Evolutionary conservation across 2,113 vertebrate genomes (phyloP).

Genomic region (Elephas maximus): DNA sequence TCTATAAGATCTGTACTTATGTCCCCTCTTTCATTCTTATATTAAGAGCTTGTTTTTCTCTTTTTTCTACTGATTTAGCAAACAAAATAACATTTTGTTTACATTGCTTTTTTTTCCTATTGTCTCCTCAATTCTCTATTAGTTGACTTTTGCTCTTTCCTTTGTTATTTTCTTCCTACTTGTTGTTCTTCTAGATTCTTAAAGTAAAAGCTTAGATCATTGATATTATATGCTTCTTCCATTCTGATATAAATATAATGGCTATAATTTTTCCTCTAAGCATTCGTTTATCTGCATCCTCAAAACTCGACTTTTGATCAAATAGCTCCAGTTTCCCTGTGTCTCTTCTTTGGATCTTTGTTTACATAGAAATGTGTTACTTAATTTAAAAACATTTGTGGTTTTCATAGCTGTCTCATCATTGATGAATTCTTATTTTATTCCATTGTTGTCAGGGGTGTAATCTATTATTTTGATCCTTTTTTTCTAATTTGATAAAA

Average conservation of each 20-base stretch:
- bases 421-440: no score
- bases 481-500: neutral
- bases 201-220: neutral
- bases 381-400: no score
- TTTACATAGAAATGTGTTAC: no score
- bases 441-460: no score
- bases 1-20: neutral
- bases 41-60: neutral
- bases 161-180: neutral
- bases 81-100: neutral
- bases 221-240: neutral
- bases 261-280: neutral
- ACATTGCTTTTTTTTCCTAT: neutral
- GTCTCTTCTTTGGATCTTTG: no score
- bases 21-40: neutral
- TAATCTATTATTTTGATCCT: neutral
- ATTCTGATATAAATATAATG: neutral
- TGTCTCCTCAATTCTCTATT: no score
- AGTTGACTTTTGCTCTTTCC: neutral
- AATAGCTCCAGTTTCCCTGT: neutral
- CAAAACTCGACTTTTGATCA: neutral
- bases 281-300: neutral
- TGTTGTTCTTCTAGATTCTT: neutral
- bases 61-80: neutral
- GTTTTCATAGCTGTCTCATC: no score